These are phyloP conservation scores for Parelbella ahira DNA, from an alignment of 2,888 invertebrate genomes.

Conservation along the genomic window DNA sequence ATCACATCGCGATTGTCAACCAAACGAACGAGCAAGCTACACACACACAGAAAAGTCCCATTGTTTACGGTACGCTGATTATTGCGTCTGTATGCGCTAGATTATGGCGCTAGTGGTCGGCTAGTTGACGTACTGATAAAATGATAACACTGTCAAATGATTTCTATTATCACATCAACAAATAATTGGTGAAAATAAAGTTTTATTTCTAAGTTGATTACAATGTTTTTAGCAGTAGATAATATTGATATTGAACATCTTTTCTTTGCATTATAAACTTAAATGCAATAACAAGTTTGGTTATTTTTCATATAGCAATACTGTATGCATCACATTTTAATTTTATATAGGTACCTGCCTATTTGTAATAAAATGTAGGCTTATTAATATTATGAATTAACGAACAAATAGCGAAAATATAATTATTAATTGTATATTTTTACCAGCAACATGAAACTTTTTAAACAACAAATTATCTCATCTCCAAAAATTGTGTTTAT, in stretches of 20 bases:
- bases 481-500: too few species aligned
- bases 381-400: too few species aligned
- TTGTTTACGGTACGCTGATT: conserved; percentile 71
- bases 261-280: too few species aligned
- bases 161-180: conserved; percentile 35
- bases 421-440: too few species aligned
- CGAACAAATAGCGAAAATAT: too few species aligned
- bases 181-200: not conserved
- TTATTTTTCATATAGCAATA: conserved; percentile 5
- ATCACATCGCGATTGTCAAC: conserved; percentile 81
- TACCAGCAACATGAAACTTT: too few species aligned
- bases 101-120: conserved; percentile 49
- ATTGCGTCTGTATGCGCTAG: conserved; percentile 57
- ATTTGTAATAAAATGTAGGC: too few species aligned
- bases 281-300: conserved; percentile 36
- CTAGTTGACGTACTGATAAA: conserved; percentile 69
- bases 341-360: too few species aligned
- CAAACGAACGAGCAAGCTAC: conserved; percentile 76
- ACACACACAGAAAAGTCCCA: conserved; percentile 59
- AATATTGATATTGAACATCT: not conserved
- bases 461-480: too few species aligned
- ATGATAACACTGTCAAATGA: conserved; percentile 70
- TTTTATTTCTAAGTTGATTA: not conserved
- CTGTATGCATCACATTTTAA: too few species aligned
- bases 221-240: too few species aligned